Evolutionary conservation across 2,113 vertebrate species (phyloP).

Genomic region (Trichomycterus rosablanca): DNA sequence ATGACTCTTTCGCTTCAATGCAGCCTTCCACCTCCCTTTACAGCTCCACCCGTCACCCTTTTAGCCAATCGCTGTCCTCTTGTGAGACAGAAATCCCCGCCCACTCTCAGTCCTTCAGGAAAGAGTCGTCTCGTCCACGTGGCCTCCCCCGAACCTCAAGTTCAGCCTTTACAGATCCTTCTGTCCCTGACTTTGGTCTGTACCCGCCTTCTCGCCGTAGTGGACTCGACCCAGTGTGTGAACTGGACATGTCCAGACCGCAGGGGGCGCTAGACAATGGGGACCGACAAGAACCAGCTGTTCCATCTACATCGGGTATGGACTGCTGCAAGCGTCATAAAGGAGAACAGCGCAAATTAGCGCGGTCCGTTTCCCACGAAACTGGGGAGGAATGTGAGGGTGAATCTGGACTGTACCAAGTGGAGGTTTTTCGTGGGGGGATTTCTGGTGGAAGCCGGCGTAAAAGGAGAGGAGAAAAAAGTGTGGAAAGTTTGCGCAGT

Average conservation of each 20-base stretch:
- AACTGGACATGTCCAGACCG: conserved; percentile 84
- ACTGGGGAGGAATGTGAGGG: conserved; percentile 59
- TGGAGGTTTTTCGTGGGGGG: conserved; percentile 45
- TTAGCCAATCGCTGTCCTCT: conserved; percentile 79
- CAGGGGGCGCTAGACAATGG: conserved; percentile 70
- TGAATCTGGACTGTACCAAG: conserved; percentile 66
- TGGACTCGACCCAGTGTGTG: conserved; percentile 89
- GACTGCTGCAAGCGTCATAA: conserved; percentile 56
- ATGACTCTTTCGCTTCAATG: conserved; percentile 94
- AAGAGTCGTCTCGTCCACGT: conserved; percentile 86
- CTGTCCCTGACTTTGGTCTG: conserved; percentile 83
- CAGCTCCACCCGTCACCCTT: conserved; percentile 75
- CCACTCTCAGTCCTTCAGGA: conserved; percentile 88
- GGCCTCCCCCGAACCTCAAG: conserved; percentile 96
- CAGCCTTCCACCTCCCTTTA: conserved; percentile 87
- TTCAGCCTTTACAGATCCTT: conserved; percentile 92
- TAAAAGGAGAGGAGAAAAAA: conserved; percentile 79
- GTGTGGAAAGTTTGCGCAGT: conserved; percentile 88
- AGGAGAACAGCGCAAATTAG: conserved; percentile 63
- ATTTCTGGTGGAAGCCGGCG: conserved; percentile 63
- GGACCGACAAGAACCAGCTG: conserved; percentile 63
- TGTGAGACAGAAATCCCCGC: conserved; percentile 82
- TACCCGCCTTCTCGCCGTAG: conserved; percentile 84
- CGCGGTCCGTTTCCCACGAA: conserved; percentile 63
- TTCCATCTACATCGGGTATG: conserved; percentile 62